Percentiles rank a stretch among this genome's conserved stretches.
These are phyloP conservation scores for Gonocerus acuteangulatus DNA, from an alignment of 2,888 invertebrate genomes.

Conservation along the genomic window DNA sequence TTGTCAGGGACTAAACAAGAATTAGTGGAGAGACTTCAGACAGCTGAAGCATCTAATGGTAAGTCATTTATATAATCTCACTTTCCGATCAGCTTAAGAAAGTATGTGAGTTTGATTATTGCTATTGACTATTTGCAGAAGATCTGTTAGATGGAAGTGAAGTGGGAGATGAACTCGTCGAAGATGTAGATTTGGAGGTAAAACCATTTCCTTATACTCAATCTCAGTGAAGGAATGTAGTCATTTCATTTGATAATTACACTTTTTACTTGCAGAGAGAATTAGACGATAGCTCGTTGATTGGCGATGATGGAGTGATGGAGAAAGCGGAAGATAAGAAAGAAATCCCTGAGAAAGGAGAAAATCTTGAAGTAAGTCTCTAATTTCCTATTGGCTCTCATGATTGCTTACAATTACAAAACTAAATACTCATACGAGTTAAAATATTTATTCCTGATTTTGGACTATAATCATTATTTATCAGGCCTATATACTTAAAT, in stretches of 20 bases:
- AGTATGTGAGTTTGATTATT: not conserved
- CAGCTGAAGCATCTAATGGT: slow-evolving; percentile 49
- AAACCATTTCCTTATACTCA: not conserved
- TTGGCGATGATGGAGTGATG: slow-evolving; percentile 19
- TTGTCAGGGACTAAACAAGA: slow-evolving; percentile 75
- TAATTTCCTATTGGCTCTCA: no score
- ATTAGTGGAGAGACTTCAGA: slow-evolving; percentile 65
- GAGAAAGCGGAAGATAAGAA: slow-evolving; percentile 9
- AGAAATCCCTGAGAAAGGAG: slow-evolving; percentile 3
- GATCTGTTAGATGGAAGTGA: slow-evolving; percentile 31
- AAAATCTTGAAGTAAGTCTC: no score
- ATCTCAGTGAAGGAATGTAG: no score
- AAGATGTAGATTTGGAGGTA: slow-evolving; percentile 30
- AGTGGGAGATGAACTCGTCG: slow-evolving; percentile 30
- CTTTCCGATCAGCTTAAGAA: not conserved
- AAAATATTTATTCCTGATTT: no score
- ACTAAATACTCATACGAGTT: no score
- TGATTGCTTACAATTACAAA: no score
- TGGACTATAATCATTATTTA: no score
- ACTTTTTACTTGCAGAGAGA: slow-evolving; percentile 11
- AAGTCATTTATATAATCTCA: slow-evolving; percentile 1
- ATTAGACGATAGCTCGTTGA: slow-evolving; percentile 14
- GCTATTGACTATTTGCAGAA: no score
- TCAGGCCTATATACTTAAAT: no score
- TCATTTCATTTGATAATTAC: no score